phyloP scores from a whole-genome alignment of 2,797 vertebrate genomes.

The Nyctibius grandis region DNA sequence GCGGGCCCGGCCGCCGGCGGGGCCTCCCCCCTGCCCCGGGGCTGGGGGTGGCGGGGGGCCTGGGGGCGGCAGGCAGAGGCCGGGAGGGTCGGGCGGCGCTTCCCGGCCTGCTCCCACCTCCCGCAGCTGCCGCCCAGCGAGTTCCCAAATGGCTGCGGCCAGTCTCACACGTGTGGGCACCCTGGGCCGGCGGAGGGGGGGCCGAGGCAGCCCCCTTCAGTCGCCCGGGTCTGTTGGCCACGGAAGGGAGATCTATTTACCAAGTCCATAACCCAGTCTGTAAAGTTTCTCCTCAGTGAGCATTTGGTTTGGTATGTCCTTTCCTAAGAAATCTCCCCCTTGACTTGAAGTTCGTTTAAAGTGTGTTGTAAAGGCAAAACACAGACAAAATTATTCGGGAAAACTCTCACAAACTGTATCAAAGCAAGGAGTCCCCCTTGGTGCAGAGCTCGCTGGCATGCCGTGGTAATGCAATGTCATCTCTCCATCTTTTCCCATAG shows the following conservation, averaged over 20 bases:
- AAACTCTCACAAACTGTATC: background rate
- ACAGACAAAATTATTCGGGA: rapidly evolving
- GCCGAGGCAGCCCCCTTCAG: background rate
- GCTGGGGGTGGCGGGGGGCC: background rate
- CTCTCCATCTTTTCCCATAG: conserved; percentile 56
- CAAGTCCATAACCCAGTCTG: background rate
- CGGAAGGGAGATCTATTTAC: background rate
- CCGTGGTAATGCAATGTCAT: background rate
- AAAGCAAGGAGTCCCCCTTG: background rate
- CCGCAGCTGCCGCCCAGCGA: background rate
- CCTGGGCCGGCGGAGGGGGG: background rate
- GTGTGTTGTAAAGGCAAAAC: background rate
- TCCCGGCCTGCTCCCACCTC: background rate
- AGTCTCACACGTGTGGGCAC: background rate
- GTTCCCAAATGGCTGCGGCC: conserved; percentile 36
- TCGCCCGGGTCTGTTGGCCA: background rate
- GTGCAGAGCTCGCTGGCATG: background rate
- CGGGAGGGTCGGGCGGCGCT: background rate
- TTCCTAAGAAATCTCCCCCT: background rate
- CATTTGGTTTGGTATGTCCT: background rate
- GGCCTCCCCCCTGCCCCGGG: background rate
- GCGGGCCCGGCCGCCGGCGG: background rate
- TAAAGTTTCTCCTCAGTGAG: background rate
- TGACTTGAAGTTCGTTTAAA: background rate
- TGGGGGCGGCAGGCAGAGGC: background rate